Evolutionary conservation across 2,113 vertebrate species (phyloP).

Genomic region (Cricetomys ansorgei): DNA sequence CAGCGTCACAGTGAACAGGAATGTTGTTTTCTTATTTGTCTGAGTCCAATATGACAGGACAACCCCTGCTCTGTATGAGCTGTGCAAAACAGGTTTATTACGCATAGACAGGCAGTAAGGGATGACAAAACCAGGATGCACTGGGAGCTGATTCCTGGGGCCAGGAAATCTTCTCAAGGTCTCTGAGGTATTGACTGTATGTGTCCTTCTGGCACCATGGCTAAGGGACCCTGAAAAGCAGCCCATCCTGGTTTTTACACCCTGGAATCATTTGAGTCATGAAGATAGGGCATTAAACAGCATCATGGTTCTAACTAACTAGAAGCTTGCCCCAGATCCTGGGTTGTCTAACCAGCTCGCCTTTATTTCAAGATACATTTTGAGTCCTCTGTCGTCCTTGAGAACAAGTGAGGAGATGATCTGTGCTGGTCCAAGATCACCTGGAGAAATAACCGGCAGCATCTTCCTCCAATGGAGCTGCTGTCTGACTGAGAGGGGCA

Average conservation of each 20-base stretch:
- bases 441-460: neutral
- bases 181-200: neutral
- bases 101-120: neutral
- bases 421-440: neutral
- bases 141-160: neutral
- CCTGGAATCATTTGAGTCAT: too few relatives aligned
- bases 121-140: neutral
- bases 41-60: too few relatives aligned
- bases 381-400: neutral
- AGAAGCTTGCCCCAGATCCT: neutral
- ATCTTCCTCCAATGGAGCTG: slow-evolving; percentile 89
- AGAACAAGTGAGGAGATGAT: neutral
- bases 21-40: neutral
- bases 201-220: neutral
- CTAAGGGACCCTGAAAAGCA: neutral
- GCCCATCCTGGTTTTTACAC: neutral
- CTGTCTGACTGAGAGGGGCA: slow-evolving; percentile 82
- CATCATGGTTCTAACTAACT: neutral
- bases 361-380: neutral
- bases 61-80: neutral
- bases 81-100: neutral
- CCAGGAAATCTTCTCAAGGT: neutral
- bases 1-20: too few relatives aligned
- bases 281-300: neutral
- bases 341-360: neutral